Evolutionary conservation across 2,888 invertebrate species (phyloP).

Genomic region (Ctena decussata): DNA sequence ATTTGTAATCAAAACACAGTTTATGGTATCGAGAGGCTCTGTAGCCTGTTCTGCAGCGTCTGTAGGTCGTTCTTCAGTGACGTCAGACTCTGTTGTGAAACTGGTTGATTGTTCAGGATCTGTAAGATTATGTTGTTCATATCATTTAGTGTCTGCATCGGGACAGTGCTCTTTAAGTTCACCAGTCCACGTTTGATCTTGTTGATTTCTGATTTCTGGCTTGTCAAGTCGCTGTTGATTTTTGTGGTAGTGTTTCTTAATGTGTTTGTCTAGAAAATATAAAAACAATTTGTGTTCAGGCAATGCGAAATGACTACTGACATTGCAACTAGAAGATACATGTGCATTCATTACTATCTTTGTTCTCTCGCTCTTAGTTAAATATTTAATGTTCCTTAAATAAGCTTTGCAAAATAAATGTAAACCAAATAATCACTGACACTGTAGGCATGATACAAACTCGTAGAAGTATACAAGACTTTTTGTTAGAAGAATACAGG

Average conservation of each 20-base stretch:
- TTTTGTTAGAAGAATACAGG: no score
- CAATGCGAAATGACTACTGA: no score
- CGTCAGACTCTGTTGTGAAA: conserved; percentile 9
- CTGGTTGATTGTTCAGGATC: conserved; percentile 11
- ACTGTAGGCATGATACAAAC: no score
- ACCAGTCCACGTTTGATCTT: conserved; percentile 35
- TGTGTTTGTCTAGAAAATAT: conserved; percentile 33
- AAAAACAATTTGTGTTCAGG: no score
- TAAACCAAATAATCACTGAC: no score
- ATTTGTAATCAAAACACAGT: no score
- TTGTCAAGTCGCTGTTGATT: conserved; percentile 32
- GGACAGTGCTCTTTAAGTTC: conserved; percentile 49
- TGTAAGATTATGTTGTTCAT: conserved; percentile 58
- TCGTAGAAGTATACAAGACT: no score
- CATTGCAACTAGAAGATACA: no score
- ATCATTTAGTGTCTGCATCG: conserved; percentile 34
- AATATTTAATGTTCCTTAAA: no score
- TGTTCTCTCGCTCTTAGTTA: no score
- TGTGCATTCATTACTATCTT: no score
- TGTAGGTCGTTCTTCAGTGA: conserved; percentile 34
- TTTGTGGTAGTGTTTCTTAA: conserved; percentile 24
- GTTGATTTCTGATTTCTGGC: conserved; percentile 38
- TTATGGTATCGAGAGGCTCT: background rate
- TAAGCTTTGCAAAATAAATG: no score
- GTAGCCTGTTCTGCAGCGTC: background rate